These are phyloP conservation scores for Ictidomys tridecemlineatus DNA, from an alignment of 2,113 vertebrate genomes.

Conservation along the genomic window DNA sequence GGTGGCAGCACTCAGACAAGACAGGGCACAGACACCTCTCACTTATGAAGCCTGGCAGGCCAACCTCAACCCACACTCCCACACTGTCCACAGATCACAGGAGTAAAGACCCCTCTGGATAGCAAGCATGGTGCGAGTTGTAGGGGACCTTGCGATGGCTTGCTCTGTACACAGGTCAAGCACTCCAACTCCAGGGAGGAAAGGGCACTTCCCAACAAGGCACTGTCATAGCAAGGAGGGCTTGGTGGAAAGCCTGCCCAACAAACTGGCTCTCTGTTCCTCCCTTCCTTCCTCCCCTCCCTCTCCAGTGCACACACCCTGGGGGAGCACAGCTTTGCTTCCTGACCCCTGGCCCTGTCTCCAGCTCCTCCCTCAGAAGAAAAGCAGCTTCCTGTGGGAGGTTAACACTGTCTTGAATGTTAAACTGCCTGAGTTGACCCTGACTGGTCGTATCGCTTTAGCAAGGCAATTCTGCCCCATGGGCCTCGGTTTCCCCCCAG, in stretches of 20 bases:
- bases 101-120: not conserved
- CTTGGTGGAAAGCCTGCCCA: not conserved
- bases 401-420: not conserved
- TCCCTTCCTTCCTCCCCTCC: slow-evolving; percentile 74
- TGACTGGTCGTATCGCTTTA: not conserved
- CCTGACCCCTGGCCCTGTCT: slow-evolving; percentile 69
- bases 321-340: slow-evolving; percentile 55
- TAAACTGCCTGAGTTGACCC: not conserved
- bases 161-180: not conserved
- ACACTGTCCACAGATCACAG: not conserved
- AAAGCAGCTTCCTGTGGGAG: slow-evolving; percentile 67
- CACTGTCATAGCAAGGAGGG: not conserved
- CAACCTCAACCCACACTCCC: not conserved
- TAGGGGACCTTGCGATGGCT: not conserved
- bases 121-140: rapidly evolving
- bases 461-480: not conserved
- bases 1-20: rapidly evolving
- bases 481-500: not conserved
- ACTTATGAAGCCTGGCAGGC: not conserved
- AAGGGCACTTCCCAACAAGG: not conserved
- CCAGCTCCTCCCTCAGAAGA: slow-evolving; percentile 71
- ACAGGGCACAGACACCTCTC: not conserved
- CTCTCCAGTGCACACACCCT: not conserved
- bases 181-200: not conserved
- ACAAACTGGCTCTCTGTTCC: slow-evolving; percentile 1